These are phyloP conservation scores for Leguminivora glycinivorella DNA, from an alignment of 1,140 invertebrate genomes.

Conservation along the genomic window DNA sequence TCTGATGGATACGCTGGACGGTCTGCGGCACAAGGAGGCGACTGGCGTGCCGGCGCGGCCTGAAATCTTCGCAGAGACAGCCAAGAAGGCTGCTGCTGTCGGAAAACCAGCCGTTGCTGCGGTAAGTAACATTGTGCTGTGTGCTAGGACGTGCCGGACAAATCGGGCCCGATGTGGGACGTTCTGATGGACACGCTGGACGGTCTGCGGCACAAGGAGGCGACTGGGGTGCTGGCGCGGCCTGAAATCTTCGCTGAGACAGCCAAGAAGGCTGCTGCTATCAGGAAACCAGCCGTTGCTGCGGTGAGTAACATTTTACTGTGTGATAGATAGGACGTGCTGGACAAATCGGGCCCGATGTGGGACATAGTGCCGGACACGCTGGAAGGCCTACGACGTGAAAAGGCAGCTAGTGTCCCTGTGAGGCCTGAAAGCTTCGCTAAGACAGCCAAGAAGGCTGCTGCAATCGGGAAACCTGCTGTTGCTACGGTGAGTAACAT, in stretches of 20 bases:
- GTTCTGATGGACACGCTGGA: constrained; percentile 42
- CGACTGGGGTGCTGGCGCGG: no score
- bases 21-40: constrained; percentile 45
- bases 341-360: constrained; percentile 39
- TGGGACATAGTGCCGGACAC: constrained; percentile 48
- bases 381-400: constrained; percentile 42
- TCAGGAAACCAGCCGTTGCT: constrained; percentile 23
- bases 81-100: constrained; percentile 42
- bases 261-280: no score
- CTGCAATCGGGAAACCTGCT: constrained; percentile 45
- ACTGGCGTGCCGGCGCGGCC: constrained; percentile 49
- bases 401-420: constrained; percentile 51
- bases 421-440: constrained; percentile 42
- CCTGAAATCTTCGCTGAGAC: no score
- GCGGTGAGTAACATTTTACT: constrained; percentile 42
- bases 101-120: constrained; percentile 53
- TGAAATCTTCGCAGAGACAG: constrained; percentile 41
- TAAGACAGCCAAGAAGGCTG: constrained; percentile 44
- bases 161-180: constrained; percentile 39
- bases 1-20: constrained; percentile 42
- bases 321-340: background rate
- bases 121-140: constrained; percentile 38
- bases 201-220: background rate
- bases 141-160: background rate
- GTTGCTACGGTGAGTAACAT: constrained; percentile 50